Evolutionary conservation across 2,797 vertebrate genomes (phyloP).

Genomic region (Mergus octosetaceus): DNA sequence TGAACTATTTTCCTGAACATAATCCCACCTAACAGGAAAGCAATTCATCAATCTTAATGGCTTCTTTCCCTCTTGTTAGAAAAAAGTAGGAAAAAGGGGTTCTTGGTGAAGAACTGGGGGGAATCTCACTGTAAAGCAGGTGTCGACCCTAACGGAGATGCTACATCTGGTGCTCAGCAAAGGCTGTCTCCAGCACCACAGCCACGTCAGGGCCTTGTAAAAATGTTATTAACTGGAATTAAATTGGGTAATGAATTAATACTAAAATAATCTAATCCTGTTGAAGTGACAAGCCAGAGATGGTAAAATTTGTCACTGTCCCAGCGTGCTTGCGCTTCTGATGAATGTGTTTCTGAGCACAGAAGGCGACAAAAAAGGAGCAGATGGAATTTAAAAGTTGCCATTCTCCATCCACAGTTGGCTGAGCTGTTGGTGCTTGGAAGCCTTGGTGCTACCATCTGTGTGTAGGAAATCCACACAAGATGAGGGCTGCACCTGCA

Average conservation of each 20-base stretch:
- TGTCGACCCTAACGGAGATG: neutral
- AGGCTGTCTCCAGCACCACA: neutral
- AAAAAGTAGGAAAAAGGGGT: neutral
- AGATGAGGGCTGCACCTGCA: constrained; percentile 1
- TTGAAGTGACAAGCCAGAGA: constrained; percentile 45
- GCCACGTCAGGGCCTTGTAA: neutral
- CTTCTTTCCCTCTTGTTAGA: neutral
- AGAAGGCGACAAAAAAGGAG: constrained; percentile 12
- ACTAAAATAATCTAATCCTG: constrained; percentile 70
- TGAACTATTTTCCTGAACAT: neutral
- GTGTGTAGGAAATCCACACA: neutral
- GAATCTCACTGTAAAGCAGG: neutral
- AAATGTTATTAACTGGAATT: constrained; percentile 57
- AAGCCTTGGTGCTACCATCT: constrained; percentile 47
- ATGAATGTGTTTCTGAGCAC: constrained; percentile 30
- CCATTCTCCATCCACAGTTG: neutral
- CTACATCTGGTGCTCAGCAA: neutral
- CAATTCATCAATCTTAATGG: neutral
- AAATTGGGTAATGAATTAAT: constrained; percentile 72
- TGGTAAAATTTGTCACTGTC: constrained; percentile 60
- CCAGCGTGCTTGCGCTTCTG: constrained; percentile 5
- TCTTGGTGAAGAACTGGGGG: neutral
- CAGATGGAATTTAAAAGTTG: constrained; percentile 30
- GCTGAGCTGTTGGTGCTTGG: constrained; percentile 51
- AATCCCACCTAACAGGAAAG: neutral